These are phyloP conservation scores for Chrysodeixis includens DNA, from an alignment of 2,888 invertebrate species.

Conservation along the genomic window DNA sequence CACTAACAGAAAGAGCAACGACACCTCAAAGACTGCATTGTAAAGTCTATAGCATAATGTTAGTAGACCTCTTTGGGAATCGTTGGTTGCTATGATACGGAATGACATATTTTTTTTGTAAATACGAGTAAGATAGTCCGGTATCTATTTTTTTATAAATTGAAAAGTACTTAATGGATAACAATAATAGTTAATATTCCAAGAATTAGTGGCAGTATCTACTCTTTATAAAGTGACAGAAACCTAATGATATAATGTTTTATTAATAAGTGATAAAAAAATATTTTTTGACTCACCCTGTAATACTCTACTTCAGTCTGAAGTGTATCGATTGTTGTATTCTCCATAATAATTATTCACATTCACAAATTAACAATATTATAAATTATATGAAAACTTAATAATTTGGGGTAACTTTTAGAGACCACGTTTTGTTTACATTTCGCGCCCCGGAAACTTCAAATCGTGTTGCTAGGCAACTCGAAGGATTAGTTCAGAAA, in stretches of 20 bases:
- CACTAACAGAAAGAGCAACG: too few relatives aligned
- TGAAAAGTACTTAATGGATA: too few relatives aligned
- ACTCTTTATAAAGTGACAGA: too few relatives aligned
- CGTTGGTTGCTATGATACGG: not conserved
- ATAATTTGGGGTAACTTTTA: constrained; percentile 28
- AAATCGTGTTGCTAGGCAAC: constrained; percentile 75
- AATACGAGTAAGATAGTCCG: too few relatives aligned
- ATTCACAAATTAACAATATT: constrained; percentile 26
- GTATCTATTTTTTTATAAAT: too few relatives aligned
- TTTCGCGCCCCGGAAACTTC: constrained; percentile 75
- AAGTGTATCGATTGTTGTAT: constrained; percentile 71
- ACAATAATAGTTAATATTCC: too few relatives aligned
- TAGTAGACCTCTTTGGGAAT: not conserved
- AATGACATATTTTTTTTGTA: too few relatives aligned
- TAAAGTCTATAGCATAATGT: not conserved
- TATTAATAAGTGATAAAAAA: not conserved
- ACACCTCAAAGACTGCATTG: too few relatives aligned
- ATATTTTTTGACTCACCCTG: constrained; percentile 72
- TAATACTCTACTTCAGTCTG: constrained; percentile 87
- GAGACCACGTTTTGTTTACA: constrained; percentile 77
- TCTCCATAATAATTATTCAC: constrained; percentile 65
- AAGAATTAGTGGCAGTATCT: too few relatives aligned
- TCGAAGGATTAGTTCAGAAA: constrained; percentile 11
- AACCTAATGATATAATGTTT: too few relatives aligned
- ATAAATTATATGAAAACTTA: constrained; percentile 54